These are phyloP conservation scores for Oeneis ivallda DNA, from an alignment of 2,888 invertebrate species.

Conservation along the genomic window DNA sequence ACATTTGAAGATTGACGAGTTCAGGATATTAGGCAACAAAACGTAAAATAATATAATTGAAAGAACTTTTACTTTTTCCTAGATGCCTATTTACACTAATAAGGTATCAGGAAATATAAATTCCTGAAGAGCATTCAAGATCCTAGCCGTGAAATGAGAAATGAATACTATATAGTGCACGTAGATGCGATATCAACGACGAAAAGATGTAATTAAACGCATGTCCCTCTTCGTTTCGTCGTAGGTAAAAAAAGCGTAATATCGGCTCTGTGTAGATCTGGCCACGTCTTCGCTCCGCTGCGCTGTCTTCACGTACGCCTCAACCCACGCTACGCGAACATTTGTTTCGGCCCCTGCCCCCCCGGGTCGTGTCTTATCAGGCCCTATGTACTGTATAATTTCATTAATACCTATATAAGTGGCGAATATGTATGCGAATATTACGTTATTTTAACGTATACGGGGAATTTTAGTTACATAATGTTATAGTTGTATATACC, in stretches of 20 bases:
- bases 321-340: slow-evolving; percentile 57
- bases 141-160: too few relatives aligned
- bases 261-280: slow-evolving; percentile 53
- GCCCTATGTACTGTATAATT: slow-evolving; percentile 54
- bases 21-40: too few relatives aligned
- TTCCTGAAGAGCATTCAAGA: too few relatives aligned
- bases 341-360: slow-evolving; percentile 50
- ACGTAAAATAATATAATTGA: too few relatives aligned
- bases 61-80: too few relatives aligned
- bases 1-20: too few relatives aligned
- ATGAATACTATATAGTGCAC: too few relatives aligned
- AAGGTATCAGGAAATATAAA: too few relatives aligned
- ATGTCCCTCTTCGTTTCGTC: too few relatives aligned
- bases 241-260: background rate
- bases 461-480: background rate
- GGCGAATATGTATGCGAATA: slow-evolving; percentile 1
- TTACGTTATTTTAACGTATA: background rate
- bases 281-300: slow-evolving; percentile 71
- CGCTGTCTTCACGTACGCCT: slow-evolving; percentile 75
- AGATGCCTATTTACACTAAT: too few relatives aligned
- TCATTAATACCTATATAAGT: slow-evolving; percentile 44
- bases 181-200: too few relatives aligned
- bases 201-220: too few relatives aligned
- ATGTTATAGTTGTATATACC: background rate
- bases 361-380: slow-evolving; percentile 64